Evolutionary conservation across 2,113 vertebrate genomes (phyloP).

Genomic region (Callipepla californica): DNA sequence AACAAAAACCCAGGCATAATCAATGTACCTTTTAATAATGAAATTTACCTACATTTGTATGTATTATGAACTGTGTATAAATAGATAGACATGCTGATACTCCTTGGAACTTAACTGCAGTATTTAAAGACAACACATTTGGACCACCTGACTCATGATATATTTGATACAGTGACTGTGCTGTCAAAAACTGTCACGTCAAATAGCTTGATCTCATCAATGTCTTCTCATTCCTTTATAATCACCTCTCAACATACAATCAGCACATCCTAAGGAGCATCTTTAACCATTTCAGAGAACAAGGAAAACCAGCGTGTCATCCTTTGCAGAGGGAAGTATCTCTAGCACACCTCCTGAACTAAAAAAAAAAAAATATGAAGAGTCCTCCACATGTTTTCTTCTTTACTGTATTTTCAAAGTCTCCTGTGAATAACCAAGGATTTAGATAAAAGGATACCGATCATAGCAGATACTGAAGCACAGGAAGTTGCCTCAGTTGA

Average conservation of each 20-base stretch:
- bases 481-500: background rate
- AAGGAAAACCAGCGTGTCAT: background rate
- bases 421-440: no score
- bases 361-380: no score
- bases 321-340: no score
- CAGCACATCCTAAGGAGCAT: background rate
- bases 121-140: background rate
- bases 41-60: background rate
- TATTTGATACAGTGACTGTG: background rate
- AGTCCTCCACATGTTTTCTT: background rate
- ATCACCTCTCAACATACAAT: background rate
- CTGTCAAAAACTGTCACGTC: background rate
- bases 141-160: background rate
- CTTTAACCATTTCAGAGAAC: background rate
- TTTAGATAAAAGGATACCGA: background rate
- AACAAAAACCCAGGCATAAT: background rate
- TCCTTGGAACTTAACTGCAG: background rate
- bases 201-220: background rate
- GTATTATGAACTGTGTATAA: background rate
- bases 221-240: background rate
- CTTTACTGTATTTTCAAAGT: background rate
- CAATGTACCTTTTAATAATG: background rate
- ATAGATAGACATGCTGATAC: background rate
- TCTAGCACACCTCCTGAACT: background rate
- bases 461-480: background rate